These are phyloP conservation scores for Dendroctonus valens DNA, from an alignment of 1,140 invertebrate genomes.

Conservation along the genomic window DNA sequence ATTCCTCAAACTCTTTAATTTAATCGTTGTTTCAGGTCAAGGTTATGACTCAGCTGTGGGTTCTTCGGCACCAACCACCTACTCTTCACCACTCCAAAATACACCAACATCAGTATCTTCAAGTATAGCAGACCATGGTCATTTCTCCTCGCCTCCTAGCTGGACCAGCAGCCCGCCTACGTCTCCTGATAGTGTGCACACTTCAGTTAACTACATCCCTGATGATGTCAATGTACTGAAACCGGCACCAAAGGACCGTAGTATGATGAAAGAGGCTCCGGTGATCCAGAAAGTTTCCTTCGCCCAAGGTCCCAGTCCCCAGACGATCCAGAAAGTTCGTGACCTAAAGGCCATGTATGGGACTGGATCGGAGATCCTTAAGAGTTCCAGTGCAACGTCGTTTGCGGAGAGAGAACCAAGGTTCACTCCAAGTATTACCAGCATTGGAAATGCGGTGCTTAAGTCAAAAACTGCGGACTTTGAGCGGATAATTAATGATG, in stretches of 20 bases:
- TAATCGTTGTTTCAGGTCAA: slow-evolving; percentile 28
- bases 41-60: slow-evolving; percentile 60
- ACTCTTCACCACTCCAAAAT: slow-evolving; percentile 54
- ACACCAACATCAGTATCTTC: slow-evolving; percentile 47
- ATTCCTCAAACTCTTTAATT: slow-evolving; percentile 2
- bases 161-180: slow-evolving; percentile 61
- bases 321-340: slow-evolving; percentile 48
- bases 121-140: slow-evolving; percentile 49
- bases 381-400: slow-evolving; percentile 36
- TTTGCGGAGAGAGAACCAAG: slow-evolving; percentile 46
- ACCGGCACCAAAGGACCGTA: slow-evolving; percentile 30
- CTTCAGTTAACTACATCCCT: slow-evolving; percentile 58
- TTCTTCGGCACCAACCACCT: slow-evolving; percentile 55
- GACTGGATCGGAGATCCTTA: slow-evolving; percentile 29
- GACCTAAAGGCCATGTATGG: slow-evolving; percentile 21
- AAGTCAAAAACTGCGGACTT: slow-evolving; percentile 68
- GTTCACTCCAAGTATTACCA: slow-evolving; percentile 61
- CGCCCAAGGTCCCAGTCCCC: slow-evolving; percentile 57
- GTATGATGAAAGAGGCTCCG: slow-evolving; percentile 37
- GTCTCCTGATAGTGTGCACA: slow-evolving; percentile 55
- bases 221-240: slow-evolving; percentile 46
- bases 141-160: slow-evolving; percentile 58
- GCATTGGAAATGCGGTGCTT: slow-evolving; percentile 65
- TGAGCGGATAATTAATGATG: slow-evolving; percentile 56
- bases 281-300: slow-evolving; percentile 61